A percentile compares a stretch with the other conserved stretches of the same genome.
Conservation (phyloP, 2,113 vertebrate species). For the Ophthalmotilapia sp. region DNA sequence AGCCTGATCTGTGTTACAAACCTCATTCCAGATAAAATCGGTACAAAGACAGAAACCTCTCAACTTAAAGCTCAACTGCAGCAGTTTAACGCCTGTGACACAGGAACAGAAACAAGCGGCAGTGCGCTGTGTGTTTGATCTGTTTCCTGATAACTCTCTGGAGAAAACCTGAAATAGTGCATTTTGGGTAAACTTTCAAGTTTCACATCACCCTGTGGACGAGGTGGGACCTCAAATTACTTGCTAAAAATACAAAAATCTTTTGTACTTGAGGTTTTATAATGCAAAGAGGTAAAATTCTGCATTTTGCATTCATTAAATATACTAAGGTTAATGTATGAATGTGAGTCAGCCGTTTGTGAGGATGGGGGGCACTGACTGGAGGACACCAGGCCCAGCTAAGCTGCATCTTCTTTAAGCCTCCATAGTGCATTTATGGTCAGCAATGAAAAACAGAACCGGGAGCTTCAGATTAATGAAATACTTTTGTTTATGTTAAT, state of each 20-base stretch:
- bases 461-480: neutral
- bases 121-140: neutral
- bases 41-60: neutral
- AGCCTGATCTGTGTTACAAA: neutral
- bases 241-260: neutral
- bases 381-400: neutral
- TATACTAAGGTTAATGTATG: neutral
- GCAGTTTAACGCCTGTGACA: neutral
- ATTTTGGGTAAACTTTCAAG: neutral
- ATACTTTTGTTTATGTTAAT: neutral
- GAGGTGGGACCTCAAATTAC: neutral
- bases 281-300: neutral
- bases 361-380: neutral
- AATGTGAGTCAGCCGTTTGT: neutral
- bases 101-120: neutral
- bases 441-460: neutral
- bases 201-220: neutral
- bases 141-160: neutral
- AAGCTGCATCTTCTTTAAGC: neutral
- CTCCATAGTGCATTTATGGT: neutral
- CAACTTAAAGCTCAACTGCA: neutral
- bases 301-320: neutral
- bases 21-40: neutral
- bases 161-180: neutral
- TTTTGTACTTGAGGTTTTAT: neutral